Percentiles rank a stretch among this genome's conserved stretches.
Conservation (phyloP, 2,797 vertebrate genomes). For the Crossoptilon crossoptilon region DNA sequence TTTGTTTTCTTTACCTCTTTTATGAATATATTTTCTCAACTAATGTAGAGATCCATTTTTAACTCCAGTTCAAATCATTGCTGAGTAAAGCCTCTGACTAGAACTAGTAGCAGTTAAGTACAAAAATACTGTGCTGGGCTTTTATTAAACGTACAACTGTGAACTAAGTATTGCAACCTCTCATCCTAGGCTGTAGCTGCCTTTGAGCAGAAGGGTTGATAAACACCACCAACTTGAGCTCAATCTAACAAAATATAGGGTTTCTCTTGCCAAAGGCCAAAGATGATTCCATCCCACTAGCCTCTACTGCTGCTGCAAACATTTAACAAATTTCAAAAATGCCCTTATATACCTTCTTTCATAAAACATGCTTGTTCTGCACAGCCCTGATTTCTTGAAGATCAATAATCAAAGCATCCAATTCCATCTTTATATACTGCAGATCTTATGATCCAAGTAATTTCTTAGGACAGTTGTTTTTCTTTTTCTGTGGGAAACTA, state of each 20-base stretch:
- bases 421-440: background rate
- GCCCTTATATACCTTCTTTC: background rate
- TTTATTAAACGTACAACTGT: background rate
- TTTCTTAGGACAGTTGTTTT: background rate
- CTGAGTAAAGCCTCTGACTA: background rate
- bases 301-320: background rate
- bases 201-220: background rate
- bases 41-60: background rate
- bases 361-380: background rate
- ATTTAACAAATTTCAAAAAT: background rate
- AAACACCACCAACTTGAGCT: background rate
- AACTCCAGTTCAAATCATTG: background rate
- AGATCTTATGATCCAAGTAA: background rate
- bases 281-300: background rate
- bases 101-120: background rate
- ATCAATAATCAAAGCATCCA: background rate
- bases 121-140: background rate
- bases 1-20: background rate
- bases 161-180: background rate
- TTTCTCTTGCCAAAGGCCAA: background rate
- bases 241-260: background rate
- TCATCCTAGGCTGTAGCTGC: background rate
- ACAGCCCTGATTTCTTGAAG: background rate
- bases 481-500: background rate
- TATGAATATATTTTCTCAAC: background rate